A percentile compares a stretch with the other conserved stretches of the same genome.
phyloP scores from a whole-genome alignment of 2,797 vertebrate species.

The Pteronotus mesoamericanus region DNA sequence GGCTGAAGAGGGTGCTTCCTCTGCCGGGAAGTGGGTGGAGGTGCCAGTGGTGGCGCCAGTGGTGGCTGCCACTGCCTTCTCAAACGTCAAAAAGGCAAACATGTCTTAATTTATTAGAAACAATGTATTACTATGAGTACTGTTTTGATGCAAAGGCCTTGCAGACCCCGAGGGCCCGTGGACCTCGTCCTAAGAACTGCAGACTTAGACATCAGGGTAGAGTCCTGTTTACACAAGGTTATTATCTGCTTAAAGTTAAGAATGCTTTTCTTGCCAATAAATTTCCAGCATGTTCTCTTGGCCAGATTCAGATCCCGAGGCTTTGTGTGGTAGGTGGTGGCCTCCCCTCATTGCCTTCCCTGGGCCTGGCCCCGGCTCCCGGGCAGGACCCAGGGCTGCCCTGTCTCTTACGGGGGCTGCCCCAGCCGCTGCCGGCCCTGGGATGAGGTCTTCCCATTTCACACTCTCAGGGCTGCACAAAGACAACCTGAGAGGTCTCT shows the following conservation, averaged over 20 bases:
- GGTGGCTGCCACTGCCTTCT: not conserved
- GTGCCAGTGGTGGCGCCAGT: accelerated
- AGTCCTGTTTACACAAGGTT: not conserved
- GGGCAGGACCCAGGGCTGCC: no score
- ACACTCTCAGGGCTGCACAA: not conserved
- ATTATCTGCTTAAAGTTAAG: not conserved
- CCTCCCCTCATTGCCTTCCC: not conserved
- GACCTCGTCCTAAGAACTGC: not conserved
- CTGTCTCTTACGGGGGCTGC: not conserved
- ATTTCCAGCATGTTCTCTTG: not conserved
- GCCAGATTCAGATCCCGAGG: not conserved
- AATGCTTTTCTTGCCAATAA: not conserved
- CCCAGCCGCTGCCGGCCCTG: not conserved
- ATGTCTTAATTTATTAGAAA: not conserved
- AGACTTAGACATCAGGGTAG: not conserved
- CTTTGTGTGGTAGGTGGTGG: not conserved
- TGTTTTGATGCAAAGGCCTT: not conserved
- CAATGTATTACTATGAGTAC: not conserved
- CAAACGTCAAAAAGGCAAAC: not conserved
- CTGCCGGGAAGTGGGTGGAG: not conserved
- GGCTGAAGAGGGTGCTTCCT: not conserved
- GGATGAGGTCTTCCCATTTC: not conserved
- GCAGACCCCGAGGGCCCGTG: not conserved
- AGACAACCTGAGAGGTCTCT: not conserved
- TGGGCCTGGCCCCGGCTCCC: not conserved